Conservation (phyloP, 2,113 vertebrate genomes). For the Mobula hypostoma region DNA sequence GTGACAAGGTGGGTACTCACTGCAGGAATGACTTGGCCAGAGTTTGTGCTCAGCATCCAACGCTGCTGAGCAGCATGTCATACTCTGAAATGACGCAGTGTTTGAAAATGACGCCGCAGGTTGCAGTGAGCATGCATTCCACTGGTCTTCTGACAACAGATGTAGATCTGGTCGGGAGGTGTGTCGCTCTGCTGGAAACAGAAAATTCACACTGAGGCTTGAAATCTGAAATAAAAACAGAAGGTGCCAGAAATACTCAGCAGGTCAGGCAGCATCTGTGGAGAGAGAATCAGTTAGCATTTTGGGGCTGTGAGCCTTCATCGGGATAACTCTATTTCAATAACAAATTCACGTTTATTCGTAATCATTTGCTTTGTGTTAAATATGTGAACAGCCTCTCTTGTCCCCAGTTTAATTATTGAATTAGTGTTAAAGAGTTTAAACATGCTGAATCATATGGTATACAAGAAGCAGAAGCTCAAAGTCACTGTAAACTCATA, state of each 20-base stretch:
- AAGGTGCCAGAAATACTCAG: no score
- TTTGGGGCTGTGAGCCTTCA: no score
- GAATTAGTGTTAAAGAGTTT: not conserved
- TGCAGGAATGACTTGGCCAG: not conserved
- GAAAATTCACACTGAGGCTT: no score
- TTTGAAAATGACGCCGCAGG: not conserved
- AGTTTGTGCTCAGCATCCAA: not conserved
- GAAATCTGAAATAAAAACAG: no score
- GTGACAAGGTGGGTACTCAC: conserved; percentile 72
- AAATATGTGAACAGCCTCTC: not conserved
- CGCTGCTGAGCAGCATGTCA: not conserved
- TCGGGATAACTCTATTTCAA: no score
- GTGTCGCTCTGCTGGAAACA: not conserved
- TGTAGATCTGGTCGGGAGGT: not conserved
- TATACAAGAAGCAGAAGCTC: no score
- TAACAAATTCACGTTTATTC: not conserved
- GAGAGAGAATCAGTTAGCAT: no score
- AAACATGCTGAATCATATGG: not conserved
- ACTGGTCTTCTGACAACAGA: no score
- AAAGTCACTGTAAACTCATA: no score
- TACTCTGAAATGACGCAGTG: no score
- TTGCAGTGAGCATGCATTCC: no score
- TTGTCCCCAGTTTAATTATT: not conserved
- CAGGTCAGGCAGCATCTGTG: no score
- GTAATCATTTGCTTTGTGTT: not conserved